phyloP scores from a whole-genome alignment of 2,888 invertebrate genomes.

The Eupithecia pulchellata region DNA sequence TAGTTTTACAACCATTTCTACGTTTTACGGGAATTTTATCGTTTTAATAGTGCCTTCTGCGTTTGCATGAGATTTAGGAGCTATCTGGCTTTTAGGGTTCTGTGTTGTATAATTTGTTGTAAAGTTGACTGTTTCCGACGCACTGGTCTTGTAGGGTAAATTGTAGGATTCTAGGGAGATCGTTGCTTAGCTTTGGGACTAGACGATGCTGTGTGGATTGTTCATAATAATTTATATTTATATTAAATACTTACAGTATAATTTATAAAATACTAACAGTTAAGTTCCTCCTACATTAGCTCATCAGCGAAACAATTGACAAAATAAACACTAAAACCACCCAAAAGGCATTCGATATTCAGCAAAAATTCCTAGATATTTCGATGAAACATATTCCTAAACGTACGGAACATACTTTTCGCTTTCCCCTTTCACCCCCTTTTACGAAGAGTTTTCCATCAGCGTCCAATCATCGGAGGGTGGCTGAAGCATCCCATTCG shows the following conservation, averaged over 20 bases:
- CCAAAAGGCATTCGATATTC: neutral
- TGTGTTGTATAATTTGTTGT: neutral
- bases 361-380: neutral
- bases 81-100: neutral
- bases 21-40: constrained; percentile 14
- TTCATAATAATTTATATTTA: too few species aligned
- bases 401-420: neutral
- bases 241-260: too few species aligned
- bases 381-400: neutral
- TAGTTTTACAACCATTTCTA: constrained; percentile 38
- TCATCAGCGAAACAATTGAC: neutral
- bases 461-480: constrained; percentile 32
- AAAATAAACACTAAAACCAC: neutral
- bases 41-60: constrained; percentile 24
- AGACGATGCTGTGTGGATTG: too few species aligned
- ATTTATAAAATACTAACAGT: too few species aligned
- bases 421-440: neutral
- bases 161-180: too few species aligned
- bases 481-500: constrained; percentile 30
- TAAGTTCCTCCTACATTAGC: neutral
- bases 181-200: too few species aligned
- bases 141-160: too few species aligned
- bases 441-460: constrained; percentile 29
- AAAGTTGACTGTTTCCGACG: neutral
- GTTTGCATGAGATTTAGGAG: constrained; percentile 13